These are phyloP conservation scores for Cheilosia urbana DNA, from an alignment of 2,888 invertebrate genomes.

Conservation along the genomic window DNA sequence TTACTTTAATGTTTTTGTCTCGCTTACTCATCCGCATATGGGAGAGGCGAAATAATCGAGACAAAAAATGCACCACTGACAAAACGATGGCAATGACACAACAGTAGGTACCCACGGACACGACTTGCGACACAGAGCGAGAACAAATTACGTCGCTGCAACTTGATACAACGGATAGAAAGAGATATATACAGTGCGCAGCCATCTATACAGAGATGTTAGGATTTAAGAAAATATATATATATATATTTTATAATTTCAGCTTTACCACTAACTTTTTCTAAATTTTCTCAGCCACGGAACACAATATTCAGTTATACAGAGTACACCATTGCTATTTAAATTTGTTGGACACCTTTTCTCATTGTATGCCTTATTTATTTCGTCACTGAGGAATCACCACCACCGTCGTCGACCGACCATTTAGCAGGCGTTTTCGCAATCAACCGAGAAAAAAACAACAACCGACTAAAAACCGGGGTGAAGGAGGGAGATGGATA, in stretches of 20 bases:
- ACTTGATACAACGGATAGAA: slow-evolving; percentile 31
- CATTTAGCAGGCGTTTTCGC: slow-evolving; percentile 71
- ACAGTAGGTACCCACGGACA: slow-evolving; percentile 52
- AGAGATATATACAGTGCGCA: slow-evolving; percentile 37
- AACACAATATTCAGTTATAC: neutral
- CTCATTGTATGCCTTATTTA: slow-evolving; percentile 14
- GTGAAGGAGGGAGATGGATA: slow-evolving; percentile 33
- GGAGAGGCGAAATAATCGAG: slow-evolving; percentile 41
- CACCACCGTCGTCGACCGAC: slow-evolving; percentile 54
- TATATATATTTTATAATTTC: slow-evolving; percentile 19
- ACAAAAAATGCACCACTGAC: slow-evolving; percentile 53
- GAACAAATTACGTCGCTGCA: slow-evolving; percentile 39
- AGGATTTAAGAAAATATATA: slow-evolving; percentile 13
- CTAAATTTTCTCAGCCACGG: slow-evolving; percentile 1
- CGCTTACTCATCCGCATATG: slow-evolving; percentile 29
- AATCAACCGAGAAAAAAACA: slow-evolving; percentile 47
- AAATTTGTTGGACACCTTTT: slow-evolving; percentile 12
- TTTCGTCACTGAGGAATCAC: slow-evolving; percentile 44
- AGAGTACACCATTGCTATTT: neutral
- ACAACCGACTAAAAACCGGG: slow-evolving; percentile 17
- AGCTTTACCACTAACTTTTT: slow-evolving; percentile 48
- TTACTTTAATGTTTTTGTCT: slow-evolving; percentile 29
- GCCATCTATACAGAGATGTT: slow-evolving; percentile 46
- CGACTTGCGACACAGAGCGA: slow-evolving; percentile 36
- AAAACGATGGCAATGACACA: slow-evolving; percentile 63